Percentiles rank a stretch among this genome's conserved stretches.
These are phyloP conservation scores for Blastobasis adustella DNA, from an alignment of 2,888 invertebrate genomes.

Conservation along the genomic window DNA sequence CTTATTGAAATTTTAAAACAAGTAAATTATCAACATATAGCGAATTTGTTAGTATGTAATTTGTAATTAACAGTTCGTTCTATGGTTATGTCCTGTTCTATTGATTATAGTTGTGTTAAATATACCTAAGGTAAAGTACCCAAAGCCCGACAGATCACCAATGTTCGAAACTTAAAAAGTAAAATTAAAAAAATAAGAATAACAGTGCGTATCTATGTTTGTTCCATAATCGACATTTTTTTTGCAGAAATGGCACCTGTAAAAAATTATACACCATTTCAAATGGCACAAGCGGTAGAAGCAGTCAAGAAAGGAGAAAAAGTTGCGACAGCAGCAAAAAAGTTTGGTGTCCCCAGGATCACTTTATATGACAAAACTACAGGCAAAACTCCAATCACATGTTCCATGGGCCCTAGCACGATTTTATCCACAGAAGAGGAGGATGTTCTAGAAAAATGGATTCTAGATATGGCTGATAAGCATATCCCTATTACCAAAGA, in stretches of 20 bases:
- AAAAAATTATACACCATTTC: neutral
- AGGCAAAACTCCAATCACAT: constrained; percentile 10
- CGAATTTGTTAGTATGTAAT: too few species aligned
- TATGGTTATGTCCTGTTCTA: too few species aligned
- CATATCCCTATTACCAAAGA: constrained; percentile 21
- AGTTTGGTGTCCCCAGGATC: constrained; percentile 11
- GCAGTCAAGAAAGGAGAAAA: constrained; percentile 3
- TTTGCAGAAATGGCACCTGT: neutral
- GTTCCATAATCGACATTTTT: too few species aligned
- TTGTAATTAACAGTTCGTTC: too few species aligned
- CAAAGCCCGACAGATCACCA: too few species aligned
- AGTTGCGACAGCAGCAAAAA: constrained; percentile 10
- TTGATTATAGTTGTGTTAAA: too few species aligned
- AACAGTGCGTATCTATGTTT: too few species aligned
- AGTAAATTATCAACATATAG: too few species aligned
- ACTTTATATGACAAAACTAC: constrained; percentile 9
- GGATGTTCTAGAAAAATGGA: constrained; percentile 18
- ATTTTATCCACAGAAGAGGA: constrained; percentile 14
- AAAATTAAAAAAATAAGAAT: too few species aligned
- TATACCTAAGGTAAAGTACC: too few species aligned
- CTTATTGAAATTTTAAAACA: too few species aligned
- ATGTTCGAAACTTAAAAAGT: too few species aligned
- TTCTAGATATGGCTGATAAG: constrained; percentile 14
- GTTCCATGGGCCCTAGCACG: constrained; percentile 18
- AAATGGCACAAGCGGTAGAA: neutral